Evolutionary conservation across 2,797 vertebrate species (phyloP).

Genomic region (Enteromius fasciolatus): DNA sequence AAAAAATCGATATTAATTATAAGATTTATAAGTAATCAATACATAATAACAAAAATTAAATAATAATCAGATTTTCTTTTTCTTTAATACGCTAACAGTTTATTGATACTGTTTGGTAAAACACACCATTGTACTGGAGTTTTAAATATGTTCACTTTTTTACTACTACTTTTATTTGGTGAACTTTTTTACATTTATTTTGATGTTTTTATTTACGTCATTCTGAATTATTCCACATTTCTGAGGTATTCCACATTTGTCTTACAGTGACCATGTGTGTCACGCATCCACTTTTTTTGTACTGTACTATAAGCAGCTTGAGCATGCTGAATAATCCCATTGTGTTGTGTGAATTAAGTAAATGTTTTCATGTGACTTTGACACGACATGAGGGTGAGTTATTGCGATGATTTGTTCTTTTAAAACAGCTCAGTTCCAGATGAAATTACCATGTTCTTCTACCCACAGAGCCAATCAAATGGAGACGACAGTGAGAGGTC

Average conservation of each 20-base stretch:
- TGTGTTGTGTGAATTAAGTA: background rate
- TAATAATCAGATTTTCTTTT: background rate
- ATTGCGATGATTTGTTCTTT: background rate
- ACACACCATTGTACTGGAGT: too few relatives aligned
- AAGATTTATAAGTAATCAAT: background rate
- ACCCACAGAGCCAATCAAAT: constrained; percentile 24
- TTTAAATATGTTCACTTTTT: background rate
- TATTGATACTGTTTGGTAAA: background rate
- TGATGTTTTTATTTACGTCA: background rate
- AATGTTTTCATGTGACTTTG: background rate
- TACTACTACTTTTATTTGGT: background rate
- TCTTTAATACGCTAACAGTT: background rate
- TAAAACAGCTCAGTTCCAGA: background rate
- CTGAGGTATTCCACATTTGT: background rate
- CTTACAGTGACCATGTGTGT: background rate
- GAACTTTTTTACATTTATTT: background rate
- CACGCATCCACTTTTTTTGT: background rate
- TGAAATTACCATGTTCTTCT: constrained; percentile 28
- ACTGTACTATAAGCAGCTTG: background rate
- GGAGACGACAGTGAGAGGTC: constrained; percentile 13
- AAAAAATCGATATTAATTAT: background rate
- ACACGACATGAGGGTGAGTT: background rate
- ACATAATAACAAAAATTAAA: background rate
- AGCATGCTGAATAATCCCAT: background rate
- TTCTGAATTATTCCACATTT: background rate